A percentile compares a stretch with the other conserved stretches of the same genome.
Evolutionary conservation across 2,797 vertebrate species (phyloP).

Genomic region (Salmo trutta): DNA sequence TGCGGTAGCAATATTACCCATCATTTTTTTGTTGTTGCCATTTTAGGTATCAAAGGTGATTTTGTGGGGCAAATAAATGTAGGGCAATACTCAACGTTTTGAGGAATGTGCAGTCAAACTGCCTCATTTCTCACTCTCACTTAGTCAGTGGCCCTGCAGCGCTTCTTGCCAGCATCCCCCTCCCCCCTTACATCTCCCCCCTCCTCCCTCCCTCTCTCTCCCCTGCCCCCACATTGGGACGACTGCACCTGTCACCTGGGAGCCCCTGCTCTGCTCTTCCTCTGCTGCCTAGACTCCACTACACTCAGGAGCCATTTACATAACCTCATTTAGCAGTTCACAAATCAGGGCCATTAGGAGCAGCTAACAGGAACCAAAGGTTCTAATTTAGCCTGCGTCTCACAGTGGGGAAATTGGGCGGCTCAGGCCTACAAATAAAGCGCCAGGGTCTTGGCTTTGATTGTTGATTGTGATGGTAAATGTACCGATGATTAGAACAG

Average conservation of each 20-base stretch:
- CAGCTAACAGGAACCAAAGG: slow-evolving; percentile 99
- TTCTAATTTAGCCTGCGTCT: slow-evolving; percentile 99
- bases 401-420: slow-evolving; percentile 99
- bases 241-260: slow-evolving; percentile 99
- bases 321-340: slow-evolving; percentile 99
- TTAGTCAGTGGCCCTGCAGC: slow-evolving; percentile 21
- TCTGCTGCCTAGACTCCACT: slow-evolving; percentile 51
- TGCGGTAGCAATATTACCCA: neutral
- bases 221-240: slow-evolving; percentile 73
- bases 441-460: slow-evolving; percentile 99
- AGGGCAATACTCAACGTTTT: neutral
- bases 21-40: neutral
- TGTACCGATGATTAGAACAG: slow-evolving; percentile 99
- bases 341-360: slow-evolving; percentile 99
- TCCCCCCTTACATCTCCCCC: slow-evolving; percentile 15
- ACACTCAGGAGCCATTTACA: slow-evolving; percentile 99
- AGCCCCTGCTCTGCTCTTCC: slow-evolving; percentile 78
- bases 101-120: neutral
- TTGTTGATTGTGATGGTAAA: slow-evolving; percentile 99
- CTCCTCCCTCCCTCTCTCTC: slow-evolving; percentile 43
- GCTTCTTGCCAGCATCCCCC: slow-evolving; percentile 24
- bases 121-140: slow-evolving; percentile 30
- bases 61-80: no score
- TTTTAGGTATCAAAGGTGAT: neutral
- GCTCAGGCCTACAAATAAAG: slow-evolving; percentile 99